Evolutionary conservation across 2,113 vertebrate genomes (phyloP).

Genomic region (Gallinago media): DNA sequence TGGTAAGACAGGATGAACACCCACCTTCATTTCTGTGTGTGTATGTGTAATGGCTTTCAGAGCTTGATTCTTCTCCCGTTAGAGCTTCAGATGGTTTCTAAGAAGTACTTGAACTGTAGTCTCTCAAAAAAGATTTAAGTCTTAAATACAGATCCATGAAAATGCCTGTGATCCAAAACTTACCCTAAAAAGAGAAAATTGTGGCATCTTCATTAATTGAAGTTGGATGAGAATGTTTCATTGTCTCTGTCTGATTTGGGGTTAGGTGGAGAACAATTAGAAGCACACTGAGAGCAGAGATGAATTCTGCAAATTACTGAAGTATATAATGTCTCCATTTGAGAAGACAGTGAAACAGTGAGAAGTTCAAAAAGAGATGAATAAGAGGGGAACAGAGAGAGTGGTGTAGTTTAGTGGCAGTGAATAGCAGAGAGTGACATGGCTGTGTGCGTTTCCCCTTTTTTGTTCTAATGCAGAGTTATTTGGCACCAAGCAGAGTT

Average conservation of each 20-base stretch:
- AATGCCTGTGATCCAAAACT: neutral
- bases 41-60: neutral
- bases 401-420: too few species aligned
- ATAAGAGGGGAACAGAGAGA: neutral
- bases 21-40: neutral
- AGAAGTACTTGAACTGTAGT: neutral
- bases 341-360: neutral
- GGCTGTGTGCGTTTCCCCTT: neutral
- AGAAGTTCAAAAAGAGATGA: neutral
- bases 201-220: neutral
- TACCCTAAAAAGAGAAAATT: neutral
- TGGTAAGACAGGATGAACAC: slow-evolving; percentile 73
- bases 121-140: neutral
- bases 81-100: neutral
- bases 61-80: neutral
- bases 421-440: neutral
- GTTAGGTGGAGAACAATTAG: neutral
- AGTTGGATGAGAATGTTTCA: neutral
- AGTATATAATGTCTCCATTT: neutral
- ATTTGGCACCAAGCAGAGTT: neutral
- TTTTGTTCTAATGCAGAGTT: neutral
- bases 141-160: neutral
- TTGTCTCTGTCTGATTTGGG: neutral
- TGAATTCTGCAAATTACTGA: neutral
- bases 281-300: neutral